These are phyloP conservation scores for Atta cephalotes DNA, from an alignment of 1,140 invertebrate species.

Conservation along the genomic window DNA sequence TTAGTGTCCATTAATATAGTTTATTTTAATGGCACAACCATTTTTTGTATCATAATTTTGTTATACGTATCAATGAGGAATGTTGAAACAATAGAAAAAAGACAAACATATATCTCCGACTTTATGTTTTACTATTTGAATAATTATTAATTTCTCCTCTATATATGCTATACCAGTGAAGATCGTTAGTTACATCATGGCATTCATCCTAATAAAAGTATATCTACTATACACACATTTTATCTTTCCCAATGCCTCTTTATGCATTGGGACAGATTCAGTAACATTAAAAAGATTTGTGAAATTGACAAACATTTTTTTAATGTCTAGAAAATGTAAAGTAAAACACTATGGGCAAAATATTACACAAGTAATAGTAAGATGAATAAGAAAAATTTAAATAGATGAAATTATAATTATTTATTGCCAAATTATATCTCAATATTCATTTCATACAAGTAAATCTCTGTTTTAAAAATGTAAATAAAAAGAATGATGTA, in stretches of 20 bases:
- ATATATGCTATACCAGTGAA: neutral
- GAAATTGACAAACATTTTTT: neutral
- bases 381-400: slow-evolving; percentile 22
- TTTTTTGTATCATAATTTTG: slow-evolving; percentile 79
- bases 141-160: slow-evolving; percentile 40
- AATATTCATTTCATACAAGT: slow-evolving; percentile 26
- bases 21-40: slow-evolving; percentile 82
- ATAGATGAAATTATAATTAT: slow-evolving; percentile 7
- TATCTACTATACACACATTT: neutral
- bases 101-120: slow-evolving; percentile 48
- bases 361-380: slow-evolving; percentile 30
- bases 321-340: slow-evolving; percentile 4
- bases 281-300: slow-evolving; percentile 5
- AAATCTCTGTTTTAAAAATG: neutral
- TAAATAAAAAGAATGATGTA: slow-evolving; percentile 32
- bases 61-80: slow-evolving; percentile 73
- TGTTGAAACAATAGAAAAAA: slow-evolving; percentile 63
- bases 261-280: slow-evolving; percentile 6
- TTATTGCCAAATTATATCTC: slow-evolving; percentile 30
- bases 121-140: slow-evolving; percentile 45
- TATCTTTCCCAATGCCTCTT: slow-evolving; percentile 4
- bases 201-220: slow-evolving; percentile 24
- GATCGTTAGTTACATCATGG: neutral
- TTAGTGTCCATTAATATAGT: slow-evolving; percentile 77
- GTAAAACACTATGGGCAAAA: neutral